Evolutionary conservation across 2,888 invertebrate genomes (phyloP).

Genomic region (Macrosiphum euphorbiae): DNA sequence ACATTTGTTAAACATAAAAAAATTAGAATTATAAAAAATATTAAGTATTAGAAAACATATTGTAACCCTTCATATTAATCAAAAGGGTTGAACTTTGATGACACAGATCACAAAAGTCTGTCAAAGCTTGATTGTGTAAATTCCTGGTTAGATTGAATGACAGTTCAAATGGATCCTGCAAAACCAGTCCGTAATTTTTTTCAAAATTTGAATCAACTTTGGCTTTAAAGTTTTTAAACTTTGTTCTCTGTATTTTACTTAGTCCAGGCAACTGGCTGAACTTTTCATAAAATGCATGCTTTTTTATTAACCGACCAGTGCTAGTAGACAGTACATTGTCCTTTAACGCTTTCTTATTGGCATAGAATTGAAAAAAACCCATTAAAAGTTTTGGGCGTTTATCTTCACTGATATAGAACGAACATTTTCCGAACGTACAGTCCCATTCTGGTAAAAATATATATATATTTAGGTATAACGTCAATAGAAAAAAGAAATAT

Average conservation of each 20-base stretch:
- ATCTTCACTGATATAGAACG: not conserved
- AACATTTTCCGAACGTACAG: conserved; percentile 43
- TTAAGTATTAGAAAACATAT: not conserved
- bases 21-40: not conserved
- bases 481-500: not conserved
- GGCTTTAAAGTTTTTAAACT: not conserved
- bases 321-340: conserved; percentile 59
- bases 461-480: no score
- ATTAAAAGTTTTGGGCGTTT: conserved; percentile 39
- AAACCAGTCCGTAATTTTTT: conserved; percentile 50
- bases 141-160: conserved; percentile 66
- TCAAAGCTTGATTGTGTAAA: conserved; percentile 44
- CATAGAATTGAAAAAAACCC: conserved; percentile 63
- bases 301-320: conserved; percentile 50
- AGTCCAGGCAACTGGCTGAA: conserved; percentile 67
- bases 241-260: not conserved
- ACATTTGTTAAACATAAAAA: not conserved
- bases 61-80: not conserved
- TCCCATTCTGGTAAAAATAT: conserved; percentile 61
- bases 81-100: conserved; percentile 37
- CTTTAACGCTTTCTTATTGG: conserved; percentile 33
- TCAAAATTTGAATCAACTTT: not conserved
- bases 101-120: conserved; percentile 55
- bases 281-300: conserved; percentile 44
- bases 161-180: conserved; percentile 67